Percentiles rank a stretch among this genome's conserved stretches.
phyloP scores from a whole-genome alignment of 2,113 vertebrate species.

The Corythornis vintsioides region DNA sequence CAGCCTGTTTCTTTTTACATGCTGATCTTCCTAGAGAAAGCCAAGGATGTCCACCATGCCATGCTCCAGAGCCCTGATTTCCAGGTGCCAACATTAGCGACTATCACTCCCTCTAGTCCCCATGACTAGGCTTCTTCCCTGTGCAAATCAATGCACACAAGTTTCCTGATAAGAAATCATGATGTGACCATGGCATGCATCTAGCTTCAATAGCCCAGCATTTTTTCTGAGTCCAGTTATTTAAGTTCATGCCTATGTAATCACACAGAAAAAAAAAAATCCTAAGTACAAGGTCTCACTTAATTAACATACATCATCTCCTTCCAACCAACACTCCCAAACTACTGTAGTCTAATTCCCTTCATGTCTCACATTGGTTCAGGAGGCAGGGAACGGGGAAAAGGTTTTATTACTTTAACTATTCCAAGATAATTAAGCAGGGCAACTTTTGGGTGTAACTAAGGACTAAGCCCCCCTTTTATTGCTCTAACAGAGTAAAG shows the following conservation, averaged over 20 bases:
- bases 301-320: conserved; percentile 19
- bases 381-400: not conserved
- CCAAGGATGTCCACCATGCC: not conserved
- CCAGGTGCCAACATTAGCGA: not conserved
- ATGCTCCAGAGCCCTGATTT: not conserved
- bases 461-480: conserved; percentile 43
- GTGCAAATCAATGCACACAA: not conserved
- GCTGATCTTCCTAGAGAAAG: not conserved
- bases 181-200: not conserved
- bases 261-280: not conserved
- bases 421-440: conserved; percentile 37
- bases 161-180: not conserved
- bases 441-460: conserved; percentile 4
- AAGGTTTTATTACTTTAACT: conserved; percentile 25
- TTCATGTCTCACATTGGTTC: conserved; percentile 4
- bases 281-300: not conserved
- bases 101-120: accelerated
- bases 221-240: conserved; percentile 1
- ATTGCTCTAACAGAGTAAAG: conserved; percentile 29
- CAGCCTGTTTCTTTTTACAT: not conserved
- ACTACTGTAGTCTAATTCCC: conserved; percentile 11
- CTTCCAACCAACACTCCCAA: conserved; percentile 15
- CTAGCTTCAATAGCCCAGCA: not conserved
- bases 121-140: not conserved
- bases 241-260: conserved; percentile 19